Conservation (phyloP, 2,113 vertebrate species). For the Bubo scandiacus region DNA sequence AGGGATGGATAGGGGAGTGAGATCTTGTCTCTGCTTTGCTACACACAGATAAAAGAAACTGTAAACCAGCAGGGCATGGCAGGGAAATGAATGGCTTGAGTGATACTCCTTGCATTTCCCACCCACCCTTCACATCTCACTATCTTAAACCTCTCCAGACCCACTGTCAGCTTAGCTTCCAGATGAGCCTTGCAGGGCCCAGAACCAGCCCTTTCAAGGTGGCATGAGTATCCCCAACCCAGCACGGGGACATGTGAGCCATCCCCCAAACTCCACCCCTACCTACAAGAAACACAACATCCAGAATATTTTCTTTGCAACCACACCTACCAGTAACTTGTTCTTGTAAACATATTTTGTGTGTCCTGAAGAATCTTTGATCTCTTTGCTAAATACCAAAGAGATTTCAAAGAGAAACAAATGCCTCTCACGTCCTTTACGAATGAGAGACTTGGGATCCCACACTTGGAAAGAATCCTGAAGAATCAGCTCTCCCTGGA, state of each 20-base stretch:
- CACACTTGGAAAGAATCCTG: slow-evolving; percentile 99
- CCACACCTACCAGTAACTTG: slow-evolving; percentile 90
- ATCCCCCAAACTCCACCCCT: not conserved
- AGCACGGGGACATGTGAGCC: not conserved
- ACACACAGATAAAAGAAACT: not conserved
- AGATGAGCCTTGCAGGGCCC: not conserved
- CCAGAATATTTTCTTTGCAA: not conserved
- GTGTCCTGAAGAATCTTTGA: slow-evolving; percentile 96
- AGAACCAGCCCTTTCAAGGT: not conserved
- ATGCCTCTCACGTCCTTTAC: slow-evolving; percentile 95
- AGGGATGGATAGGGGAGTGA: not conserved
- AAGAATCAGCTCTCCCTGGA: slow-evolving; percentile 96
- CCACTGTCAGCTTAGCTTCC: not conserved
- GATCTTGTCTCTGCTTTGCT: not conserved
- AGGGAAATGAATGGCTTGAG: not conserved
- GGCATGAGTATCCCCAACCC: not conserved
- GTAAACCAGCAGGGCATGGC: not conserved
- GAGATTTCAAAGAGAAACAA: slow-evolving; percentile 99
- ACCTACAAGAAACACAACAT: not conserved
- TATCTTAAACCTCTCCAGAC: not conserved
- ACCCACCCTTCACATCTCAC: not conserved
- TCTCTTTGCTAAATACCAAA: slow-evolving; percentile 97
- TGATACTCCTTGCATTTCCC: not conserved
- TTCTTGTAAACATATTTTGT: slow-evolving; percentile 99
- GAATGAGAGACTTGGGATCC: slow-evolving; percentile 97